Conservation (phyloP, 2,113 vertebrate species). For the Vulpes vulpes region DNA sequence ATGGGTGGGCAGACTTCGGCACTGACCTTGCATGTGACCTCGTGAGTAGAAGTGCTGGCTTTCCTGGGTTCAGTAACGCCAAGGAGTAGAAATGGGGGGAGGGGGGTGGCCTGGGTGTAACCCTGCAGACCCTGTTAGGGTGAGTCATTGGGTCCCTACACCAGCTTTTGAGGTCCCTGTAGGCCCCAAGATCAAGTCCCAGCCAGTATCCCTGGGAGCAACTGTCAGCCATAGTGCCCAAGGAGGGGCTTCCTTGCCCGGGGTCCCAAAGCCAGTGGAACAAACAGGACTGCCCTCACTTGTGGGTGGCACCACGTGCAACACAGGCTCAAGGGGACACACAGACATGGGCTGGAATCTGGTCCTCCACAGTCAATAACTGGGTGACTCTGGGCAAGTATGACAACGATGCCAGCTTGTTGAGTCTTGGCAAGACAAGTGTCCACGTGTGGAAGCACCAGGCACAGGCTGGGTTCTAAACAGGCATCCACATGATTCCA, state of each 20-base stretch:
- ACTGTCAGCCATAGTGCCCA: background rate
- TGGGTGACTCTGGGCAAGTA: background rate
- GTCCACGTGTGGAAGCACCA: accelerated
- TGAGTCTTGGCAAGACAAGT: background rate
- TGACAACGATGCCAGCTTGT: background rate
- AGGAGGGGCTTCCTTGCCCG: background rate
- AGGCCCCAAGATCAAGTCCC: too few relatives aligned
- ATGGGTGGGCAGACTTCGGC: background rate
- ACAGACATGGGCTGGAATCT: accelerated
- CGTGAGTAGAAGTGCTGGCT: background rate
- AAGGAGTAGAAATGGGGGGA: background rate
- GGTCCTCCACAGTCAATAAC: background rate
- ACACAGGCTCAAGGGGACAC: background rate
- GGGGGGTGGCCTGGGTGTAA: background rate
- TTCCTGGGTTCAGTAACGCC: background rate
- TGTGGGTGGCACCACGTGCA: accelerated
- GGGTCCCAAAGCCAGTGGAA: background rate
- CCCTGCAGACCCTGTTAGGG: background rate
- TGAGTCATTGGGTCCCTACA: background rate
- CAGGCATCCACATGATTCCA: accelerated
- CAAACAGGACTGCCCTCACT: background rate
- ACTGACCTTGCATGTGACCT: background rate
- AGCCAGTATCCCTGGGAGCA: too few relatives aligned
- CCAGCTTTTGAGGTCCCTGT: background rate
- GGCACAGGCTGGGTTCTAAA: accelerated